Evolutionary conservation across 2,113 vertebrate species (phyloP).

Genomic region (Oenanthe oenanthe): DNA sequence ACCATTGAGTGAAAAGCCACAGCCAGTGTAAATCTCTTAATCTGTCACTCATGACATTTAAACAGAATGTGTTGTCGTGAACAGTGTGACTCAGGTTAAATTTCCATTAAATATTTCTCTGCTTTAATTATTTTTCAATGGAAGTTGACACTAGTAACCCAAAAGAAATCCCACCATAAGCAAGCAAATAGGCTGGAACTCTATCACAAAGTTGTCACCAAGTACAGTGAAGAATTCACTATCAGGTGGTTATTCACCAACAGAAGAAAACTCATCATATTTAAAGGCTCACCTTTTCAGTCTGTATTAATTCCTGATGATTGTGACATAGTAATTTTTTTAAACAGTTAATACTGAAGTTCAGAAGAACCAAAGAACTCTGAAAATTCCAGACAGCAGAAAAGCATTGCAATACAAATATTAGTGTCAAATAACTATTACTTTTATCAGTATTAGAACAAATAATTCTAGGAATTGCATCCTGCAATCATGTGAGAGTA

Average conservation of each 20-base stretch:
- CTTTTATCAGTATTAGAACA: neutral
- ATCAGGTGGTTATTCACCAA: neutral
- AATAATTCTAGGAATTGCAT: neutral
- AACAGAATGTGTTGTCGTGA: fast-evolving
- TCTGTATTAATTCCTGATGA: neutral
- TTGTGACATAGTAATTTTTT: neutral
- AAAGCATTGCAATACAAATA: neutral
- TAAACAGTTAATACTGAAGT: neutral
- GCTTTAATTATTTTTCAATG: neutral
- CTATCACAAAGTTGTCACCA: neutral
- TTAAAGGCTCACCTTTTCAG: neutral
- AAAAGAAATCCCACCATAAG: neutral
- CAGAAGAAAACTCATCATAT: neutral
- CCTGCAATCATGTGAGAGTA: neutral
- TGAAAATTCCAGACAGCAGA: neutral
- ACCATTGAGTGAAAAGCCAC: neutral
- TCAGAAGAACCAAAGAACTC: neutral
- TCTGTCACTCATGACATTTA: neutral
- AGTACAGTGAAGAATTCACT: neutral
- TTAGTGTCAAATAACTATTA: neutral
- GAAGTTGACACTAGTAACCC: neutral
- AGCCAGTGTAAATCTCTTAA: conserved; percentile 1
- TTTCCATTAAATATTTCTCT: neutral
- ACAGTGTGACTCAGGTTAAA: neutral
- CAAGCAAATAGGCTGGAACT: neutral